Percentiles rank a stretch among this genome's conserved stretches.
phyloP scores from a whole-genome alignment of 53 echinoderm and acorn worm genomes.

The Stichopus horrens region DNA sequence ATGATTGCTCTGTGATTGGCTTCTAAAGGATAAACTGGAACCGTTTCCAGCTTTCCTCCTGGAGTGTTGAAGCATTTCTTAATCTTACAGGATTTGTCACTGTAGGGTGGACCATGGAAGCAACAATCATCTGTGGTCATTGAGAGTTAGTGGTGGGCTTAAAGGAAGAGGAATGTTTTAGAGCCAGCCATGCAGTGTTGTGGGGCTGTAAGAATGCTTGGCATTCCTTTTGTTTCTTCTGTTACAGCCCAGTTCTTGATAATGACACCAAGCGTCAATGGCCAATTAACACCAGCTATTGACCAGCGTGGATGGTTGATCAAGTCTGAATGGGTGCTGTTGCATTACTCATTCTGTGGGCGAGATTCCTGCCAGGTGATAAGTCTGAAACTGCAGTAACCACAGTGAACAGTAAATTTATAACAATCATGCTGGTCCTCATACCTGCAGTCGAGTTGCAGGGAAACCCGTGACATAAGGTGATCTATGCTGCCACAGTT shows the following conservation, averaged over 20 bases:
- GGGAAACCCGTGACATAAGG: too few relatives aligned
- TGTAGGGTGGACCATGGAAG: background rate
- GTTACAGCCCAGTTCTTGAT: background rate
- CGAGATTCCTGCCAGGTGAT: background rate
- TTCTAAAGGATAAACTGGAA: conserved; percentile 5
- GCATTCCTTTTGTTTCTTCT: background rate
- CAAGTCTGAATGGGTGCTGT: background rate
- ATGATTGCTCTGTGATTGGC: conserved; percentile 24
- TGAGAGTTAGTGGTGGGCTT: conserved; percentile 1
- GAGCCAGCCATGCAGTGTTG: background rate
- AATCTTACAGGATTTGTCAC: background rate
- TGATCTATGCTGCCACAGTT: too few relatives aligned
- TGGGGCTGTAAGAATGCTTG: background rate
- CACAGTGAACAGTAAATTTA: too few relatives aligned
- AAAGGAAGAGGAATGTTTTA: background rate
- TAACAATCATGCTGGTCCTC: too few relatives aligned
- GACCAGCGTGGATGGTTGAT: background rate
- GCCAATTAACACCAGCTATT: background rate
- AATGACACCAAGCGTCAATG: background rate
- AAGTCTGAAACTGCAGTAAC: too few relatives aligned
- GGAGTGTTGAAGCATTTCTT: background rate
- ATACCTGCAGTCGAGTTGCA: too few relatives aligned
- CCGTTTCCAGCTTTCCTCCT: conserved; percentile 19
- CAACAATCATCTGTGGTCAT: conserved; percentile 9
- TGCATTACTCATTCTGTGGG: background rate